Evolutionary conservation across 1,140 invertebrate genomes (phyloP), one percentile per base, ranked within the genome.

Genomic region (Zaprionus nigranus): DNA sequence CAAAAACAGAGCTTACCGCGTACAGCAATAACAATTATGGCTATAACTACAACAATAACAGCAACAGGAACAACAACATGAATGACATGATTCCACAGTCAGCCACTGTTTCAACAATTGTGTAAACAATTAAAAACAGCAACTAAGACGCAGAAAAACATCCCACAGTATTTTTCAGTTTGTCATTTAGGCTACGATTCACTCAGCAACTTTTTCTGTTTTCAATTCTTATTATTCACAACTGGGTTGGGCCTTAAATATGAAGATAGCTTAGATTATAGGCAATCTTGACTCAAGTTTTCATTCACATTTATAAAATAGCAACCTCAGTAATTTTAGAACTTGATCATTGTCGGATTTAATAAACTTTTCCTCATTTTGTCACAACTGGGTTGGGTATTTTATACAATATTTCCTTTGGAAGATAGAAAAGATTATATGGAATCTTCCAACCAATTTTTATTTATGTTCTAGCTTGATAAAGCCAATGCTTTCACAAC

Each of bases 71-170:
- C n/a, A n/a, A n/a, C 11, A 22, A 51, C 40, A 17, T 15, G 36
- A 13, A 38, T 46, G 40, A 46, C 40, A 51, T 51, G 20, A 51
- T 24, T 51, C 22, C 20, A 51, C 46, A 51, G 17, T 51, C 46
- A 22, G 15, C 22, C 53, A 56, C 53, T 65, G 63, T 43, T 40
- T 57, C 70, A 71, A 66, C 80, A 87, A 63, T 75, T 88, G 84
- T 61, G 73, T 82, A 80, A 78, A 88, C 77, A 78, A 67, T 36
- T 22, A 67, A 71, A 71, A 57, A 46, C 34, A 70, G 56, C 61
- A 69, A 66, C 65, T 75, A 51, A 74, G 46, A 46, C 38, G 57
- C 26, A 54, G 9, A 64, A 72, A 38, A 57, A 46, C 49, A 58
- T 28, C n/a, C 22, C 51, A 68, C 68, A 62, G 24, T 62, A 61